Evolutionary conservation across 2,113 vertebrate genomes (phyloP), one percentile per base, ranked within the genome.

Genomic region (Nerophis ophidion): DNA sequence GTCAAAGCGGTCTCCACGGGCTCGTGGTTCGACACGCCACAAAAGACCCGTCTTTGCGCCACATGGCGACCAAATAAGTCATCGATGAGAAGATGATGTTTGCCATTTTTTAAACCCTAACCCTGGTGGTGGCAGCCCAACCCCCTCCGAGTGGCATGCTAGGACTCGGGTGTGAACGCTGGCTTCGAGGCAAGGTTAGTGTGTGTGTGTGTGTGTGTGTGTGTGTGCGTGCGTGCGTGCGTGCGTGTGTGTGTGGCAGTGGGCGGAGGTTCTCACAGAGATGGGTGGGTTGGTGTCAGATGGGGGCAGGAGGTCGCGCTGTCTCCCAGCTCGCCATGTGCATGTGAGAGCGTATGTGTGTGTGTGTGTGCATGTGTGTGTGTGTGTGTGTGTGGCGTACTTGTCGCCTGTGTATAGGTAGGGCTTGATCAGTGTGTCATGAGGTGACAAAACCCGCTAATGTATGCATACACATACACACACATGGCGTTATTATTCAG

Each of bases 241-340:
- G 52, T 45, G 65, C 4, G 50, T 73, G 70, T 60, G 66, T 36
- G 61, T 77, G 72, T 62, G 61, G 68, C 44, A 17, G 35, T 49
- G 45, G 54, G 40, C 47, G 68, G 64, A 71, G 63, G 61, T n/a
- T 9, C 58, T 54, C 1, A 36, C 74, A 58, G 63, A 75, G 69
- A 60, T 46, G 71, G 73, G 67, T 78, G 71, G 71, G 63, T 63
- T 88, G 81, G 89, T 90, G 87, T 89, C 83, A 86, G 81, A 82
- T 87, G 82, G 91, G 95, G 96, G 95, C 94, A 95, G 93, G 94
- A 95, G 95, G 96, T 97, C 94, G 93, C 84, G 90, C 88, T 89
- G 88, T 91, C 92, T 92, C 91, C 93, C 90, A 86, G 84, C 89
- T 88, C 92, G 81, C 86, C 65, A 54, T 61, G 66, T 69, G 61